phyloP scores from a whole-genome alignment of 1,140 invertebrate species.

The Papilio xuthus region DNA sequence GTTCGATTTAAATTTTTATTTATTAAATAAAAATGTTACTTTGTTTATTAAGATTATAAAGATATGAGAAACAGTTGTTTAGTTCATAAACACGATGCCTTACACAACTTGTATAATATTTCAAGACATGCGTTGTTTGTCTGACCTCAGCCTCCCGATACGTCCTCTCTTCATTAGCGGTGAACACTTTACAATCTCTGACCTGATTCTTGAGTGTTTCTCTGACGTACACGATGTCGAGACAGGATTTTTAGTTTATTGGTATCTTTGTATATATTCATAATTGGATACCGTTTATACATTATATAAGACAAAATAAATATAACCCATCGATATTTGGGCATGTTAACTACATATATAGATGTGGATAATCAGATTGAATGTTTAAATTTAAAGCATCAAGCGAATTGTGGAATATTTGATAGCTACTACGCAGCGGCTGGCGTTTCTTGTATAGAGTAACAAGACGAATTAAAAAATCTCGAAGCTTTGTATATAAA shows the following conservation, averaged over 20 bases:
- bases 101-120: not conserved
- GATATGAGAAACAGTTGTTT: not conserved
- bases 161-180: not conserved
- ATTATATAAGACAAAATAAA: too few relatives aligned
- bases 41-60: not conserved
- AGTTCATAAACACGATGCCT: not conserved
- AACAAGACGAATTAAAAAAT: too few relatives aligned
- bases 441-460: not conserved
- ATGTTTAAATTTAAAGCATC: too few relatives aligned
- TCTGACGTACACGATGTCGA: not conserved
- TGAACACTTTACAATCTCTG: conserved; percentile 20
- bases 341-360: not conserved
- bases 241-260: conserved; percentile 14
- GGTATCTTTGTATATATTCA: not conserved
- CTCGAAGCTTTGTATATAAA: not conserved
- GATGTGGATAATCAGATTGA: too few relatives aligned
- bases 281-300: not conserved
- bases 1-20: too few relatives aligned
- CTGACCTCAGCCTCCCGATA: not conserved
- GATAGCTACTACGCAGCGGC: not conserved
- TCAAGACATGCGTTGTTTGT: not conserved
- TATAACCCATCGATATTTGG: too few relatives aligned
- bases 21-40: not conserved
- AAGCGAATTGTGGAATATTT: not conserved
- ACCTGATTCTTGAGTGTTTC: conserved; percentile 15